These are phyloP conservation scores for Centropyge bicolor DNA, from an alignment of 2,797 vertebrate species.

Conservation along the genomic window DNA sequence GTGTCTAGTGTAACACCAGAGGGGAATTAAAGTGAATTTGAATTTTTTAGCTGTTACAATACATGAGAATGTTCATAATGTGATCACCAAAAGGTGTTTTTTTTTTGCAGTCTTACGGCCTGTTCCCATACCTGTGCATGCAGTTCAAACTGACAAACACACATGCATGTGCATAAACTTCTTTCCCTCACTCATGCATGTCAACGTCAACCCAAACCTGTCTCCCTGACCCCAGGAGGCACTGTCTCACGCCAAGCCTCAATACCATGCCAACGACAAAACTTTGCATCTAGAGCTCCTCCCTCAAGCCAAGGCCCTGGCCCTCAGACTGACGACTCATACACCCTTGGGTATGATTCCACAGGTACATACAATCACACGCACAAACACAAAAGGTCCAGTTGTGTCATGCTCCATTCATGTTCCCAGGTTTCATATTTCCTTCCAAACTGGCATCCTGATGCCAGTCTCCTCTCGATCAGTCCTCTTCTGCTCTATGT, in stretches of 20 bases:
- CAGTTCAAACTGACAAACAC: constrained; percentile 23
- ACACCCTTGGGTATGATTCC: constrained; percentile 68
- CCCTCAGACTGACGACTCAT: constrained; percentile 74
- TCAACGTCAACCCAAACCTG: constrained; percentile 63
- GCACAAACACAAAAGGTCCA: neutral
- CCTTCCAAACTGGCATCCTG: constrained; percentile 18
- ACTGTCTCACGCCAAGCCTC: constrained; percentile 83
- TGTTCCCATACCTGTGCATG: neutral
- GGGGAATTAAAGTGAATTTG: constrained; percentile 39
- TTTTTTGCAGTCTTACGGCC: neutral
- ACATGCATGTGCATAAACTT: constrained; percentile 24
- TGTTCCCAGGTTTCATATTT: constrained; percentile 6
- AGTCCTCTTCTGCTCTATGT: constrained; percentile 17
- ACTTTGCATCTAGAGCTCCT: constrained; percentile 83
- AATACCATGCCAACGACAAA: constrained; percentile 80
- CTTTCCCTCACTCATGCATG: constrained; percentile 57
- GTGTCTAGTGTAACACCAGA: constrained; percentile 61
- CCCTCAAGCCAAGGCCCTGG: constrained; percentile 57
- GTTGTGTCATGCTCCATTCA: neutral
- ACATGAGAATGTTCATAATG: constrained; percentile 21
- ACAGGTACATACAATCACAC: constrained; percentile 63
- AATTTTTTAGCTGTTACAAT: constrained; percentile 39
- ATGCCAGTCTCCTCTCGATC: constrained; percentile 6
- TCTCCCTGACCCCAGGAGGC: constrained; percentile 81
- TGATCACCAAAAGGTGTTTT: neutral